These are phyloP conservation scores for Nannobrachium achirus DNA, from an alignment of 2,113 vertebrate species.

Conservation along the genomic window DNA sequence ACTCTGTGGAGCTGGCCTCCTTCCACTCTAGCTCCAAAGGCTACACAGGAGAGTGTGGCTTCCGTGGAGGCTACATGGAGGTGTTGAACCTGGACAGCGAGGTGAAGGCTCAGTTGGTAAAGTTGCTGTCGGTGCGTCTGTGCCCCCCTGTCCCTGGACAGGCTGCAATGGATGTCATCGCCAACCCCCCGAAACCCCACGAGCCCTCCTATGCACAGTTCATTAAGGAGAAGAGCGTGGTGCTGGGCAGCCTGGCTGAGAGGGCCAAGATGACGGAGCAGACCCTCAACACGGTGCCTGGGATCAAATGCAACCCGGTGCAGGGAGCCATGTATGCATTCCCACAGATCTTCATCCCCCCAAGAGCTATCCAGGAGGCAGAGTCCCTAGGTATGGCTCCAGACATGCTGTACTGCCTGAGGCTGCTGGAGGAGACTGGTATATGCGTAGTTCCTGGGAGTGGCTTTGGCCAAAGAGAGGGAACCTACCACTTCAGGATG, in stretches of 20 bases:
- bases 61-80: slow-evolving; percentile 86
- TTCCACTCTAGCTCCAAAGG: slow-evolving; percentile 89
- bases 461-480: slow-evolving; percentile 85
- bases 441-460: slow-evolving; percentile 89
- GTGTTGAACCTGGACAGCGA: slow-evolving; percentile 83
- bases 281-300: slow-evolving; percentile 77
- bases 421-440: slow-evolving; percentile 86
- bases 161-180: slow-evolving; percentile 74
- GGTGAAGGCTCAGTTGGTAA: slow-evolving; percentile 80
- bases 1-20: slow-evolving; percentile 82
- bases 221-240: slow-evolving; percentile 75
- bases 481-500: slow-evolving; percentile 89
- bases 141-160: slow-evolving; percentile 83
- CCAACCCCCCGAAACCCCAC: slow-evolving; percentile 73
- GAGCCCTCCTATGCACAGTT: slow-evolving; percentile 82
- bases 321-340: slow-evolving; percentile 92
- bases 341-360: slow-evolving; percentile 79
- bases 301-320: slow-evolving; percentile 86
- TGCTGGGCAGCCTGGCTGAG: slow-evolving; percentile 78
- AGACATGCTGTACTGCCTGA: slow-evolving; percentile 87
- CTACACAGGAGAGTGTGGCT: slow-evolving; percentile 89
- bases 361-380: slow-evolving; percentile 78
- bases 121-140: slow-evolving; percentile 82
- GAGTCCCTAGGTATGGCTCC: slow-evolving; percentile 65
- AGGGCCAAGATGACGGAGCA: slow-evolving; percentile 83